A percentile compares a stretch with the other conserved stretches of the same genome.
Evolutionary conservation across 2,113 vertebrate genomes (phyloP).

Genomic region (Corythornis cristatus): DNA sequence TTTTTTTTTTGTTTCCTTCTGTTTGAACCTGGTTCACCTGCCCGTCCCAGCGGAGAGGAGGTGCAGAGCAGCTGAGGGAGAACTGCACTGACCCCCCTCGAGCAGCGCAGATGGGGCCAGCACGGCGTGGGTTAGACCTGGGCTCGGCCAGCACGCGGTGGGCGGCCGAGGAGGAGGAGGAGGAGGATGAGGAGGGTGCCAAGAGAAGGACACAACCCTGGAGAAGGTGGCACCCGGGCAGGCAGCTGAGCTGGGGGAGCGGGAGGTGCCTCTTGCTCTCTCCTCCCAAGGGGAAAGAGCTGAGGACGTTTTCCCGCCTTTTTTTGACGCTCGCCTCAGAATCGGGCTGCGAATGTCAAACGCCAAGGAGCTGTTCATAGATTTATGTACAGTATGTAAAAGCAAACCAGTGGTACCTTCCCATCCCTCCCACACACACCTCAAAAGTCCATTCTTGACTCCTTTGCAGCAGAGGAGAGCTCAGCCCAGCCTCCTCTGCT

Average conservation of each 20-base stretch:
- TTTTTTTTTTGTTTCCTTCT: conserved; percentile 39
- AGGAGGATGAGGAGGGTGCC: not conserved
- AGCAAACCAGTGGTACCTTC: not conserved
- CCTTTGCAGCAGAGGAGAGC: not conserved
- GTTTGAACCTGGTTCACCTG: not conserved
- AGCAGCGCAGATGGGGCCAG: conserved; percentile 2
- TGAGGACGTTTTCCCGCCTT: not conserved
- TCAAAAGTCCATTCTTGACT: not conserved
- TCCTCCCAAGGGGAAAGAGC: not conserved
- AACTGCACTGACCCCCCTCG: conserved; percentile 53
- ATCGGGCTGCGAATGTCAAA: conserved; percentile 1
- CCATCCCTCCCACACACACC: not conserved
- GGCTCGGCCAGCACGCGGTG: not conserved
- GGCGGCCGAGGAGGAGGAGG: not conserved
- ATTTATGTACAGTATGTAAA: conserved; percentile 24
- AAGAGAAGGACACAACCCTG: not conserved
- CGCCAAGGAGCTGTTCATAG: conserved; percentile 47
- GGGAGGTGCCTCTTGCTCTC: not conserved
- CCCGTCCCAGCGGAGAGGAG: conserved; percentile 62
- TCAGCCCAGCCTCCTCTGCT: conserved; percentile 1
- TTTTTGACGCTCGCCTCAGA: not conserved
- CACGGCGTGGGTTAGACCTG: not conserved
- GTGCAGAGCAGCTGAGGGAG: conserved; percentile 58
- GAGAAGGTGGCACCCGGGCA: not conserved
- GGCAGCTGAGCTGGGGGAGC: not conserved